phyloP scores from a whole-genome alignment of 2,888 invertebrate species.

The Pherbina coryleti region DNA sequence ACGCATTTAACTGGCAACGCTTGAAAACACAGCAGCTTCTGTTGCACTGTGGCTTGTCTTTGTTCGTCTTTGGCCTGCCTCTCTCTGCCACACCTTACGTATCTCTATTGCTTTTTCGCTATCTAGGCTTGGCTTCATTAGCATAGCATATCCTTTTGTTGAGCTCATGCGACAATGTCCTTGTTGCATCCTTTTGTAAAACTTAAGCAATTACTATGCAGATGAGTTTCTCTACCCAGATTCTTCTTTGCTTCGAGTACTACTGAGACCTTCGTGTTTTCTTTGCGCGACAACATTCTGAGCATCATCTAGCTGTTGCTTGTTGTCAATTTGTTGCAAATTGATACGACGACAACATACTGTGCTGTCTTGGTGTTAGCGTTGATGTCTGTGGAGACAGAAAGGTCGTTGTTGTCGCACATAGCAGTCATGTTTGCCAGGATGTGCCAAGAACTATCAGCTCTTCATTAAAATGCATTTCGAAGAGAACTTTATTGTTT shows the following conservation, averaged over 20 bases:
- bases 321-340: conserved; percentile 25
- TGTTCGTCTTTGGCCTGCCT: too few species aligned
- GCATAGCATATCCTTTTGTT: conserved; percentile 37
- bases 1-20: too few species aligned
- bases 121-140: conserved; percentile 18
- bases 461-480: conserved; percentile 1
- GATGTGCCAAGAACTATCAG: background rate
- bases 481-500: too few species aligned
- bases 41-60: too few species aligned
- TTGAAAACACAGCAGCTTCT: too few species aligned
- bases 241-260: conserved; percentile 11
- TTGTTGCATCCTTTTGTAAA: conserved; percentile 29
- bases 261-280: conserved; percentile 4
- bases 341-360: background rate
- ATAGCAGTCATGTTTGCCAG: background rate
- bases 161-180: conserved; percentile 16
- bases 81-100: too few species aligned
- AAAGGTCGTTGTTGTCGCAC: background rate
- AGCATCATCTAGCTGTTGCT: background rate
- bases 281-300: background rate
- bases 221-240: conserved; percentile 37
- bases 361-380: background rate
- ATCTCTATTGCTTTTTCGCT: too few species aligned
- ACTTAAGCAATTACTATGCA: conserved; percentile 48
- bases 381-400: background rate